Conservation (phyloP, 2,888 invertebrate species). For the Formica aserva region DNA sequence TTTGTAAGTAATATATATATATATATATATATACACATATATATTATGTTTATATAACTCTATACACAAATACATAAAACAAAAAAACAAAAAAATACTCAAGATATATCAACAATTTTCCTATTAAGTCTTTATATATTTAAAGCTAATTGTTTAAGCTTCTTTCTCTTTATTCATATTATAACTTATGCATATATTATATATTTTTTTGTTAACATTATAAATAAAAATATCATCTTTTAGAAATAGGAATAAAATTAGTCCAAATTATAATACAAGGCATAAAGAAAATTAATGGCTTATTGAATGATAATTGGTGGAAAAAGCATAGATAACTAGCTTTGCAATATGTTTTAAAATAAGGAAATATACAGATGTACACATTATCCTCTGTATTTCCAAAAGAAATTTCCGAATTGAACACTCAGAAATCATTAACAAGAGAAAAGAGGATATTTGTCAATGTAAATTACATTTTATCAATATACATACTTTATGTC, state of each 20-base stretch:
- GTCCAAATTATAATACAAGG: constrained; percentile 6
- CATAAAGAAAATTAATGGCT: neutral
- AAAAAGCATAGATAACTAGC: neutral
- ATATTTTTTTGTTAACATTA: neutral
- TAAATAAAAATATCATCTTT: neutral
- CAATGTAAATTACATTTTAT: constrained; percentile 27
- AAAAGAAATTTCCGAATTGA: neutral
- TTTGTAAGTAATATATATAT: constrained; percentile 73
- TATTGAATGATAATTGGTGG: neutral
- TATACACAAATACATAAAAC: constrained; percentile 70
- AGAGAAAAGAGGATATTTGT: constrained; percentile 9
- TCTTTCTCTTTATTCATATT: neutral
- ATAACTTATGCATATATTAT: constrained; percentile 12
- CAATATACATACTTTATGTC: constrained; percentile 22
- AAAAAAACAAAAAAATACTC: constrained; percentile 56
- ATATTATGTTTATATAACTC: constrained; percentile 73
- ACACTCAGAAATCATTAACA: neutral
- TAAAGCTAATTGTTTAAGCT: constrained; percentile 13
- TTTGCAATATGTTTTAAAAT: constrained; percentile 16
- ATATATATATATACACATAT: constrained; percentile 55
- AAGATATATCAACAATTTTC: constrained; percentile 7
- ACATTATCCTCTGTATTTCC: constrained; percentile 25
- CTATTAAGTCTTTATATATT: neutral
- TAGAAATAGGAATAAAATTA: neutral
- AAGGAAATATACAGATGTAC: constrained; percentile 15